Base-by-base conservation (phyloP, 2,797 vertebrate species). In the Brotula barbata region DNA sequence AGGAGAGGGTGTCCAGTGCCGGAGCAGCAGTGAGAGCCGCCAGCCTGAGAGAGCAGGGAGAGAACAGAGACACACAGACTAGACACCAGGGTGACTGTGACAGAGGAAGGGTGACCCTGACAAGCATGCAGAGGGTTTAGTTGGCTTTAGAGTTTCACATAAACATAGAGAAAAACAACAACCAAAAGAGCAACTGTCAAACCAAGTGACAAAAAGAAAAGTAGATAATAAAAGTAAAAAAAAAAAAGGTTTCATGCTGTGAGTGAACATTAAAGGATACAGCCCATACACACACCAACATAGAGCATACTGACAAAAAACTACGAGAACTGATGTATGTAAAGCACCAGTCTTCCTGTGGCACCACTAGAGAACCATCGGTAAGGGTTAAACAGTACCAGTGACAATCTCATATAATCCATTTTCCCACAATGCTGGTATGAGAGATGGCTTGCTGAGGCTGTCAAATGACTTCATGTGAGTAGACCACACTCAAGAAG, bases 1-100 rank as follows among this genome's bases (percentile, higher is more conserved):
- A 98, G 85, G 96, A 94, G 92, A 96, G 93, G 91, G 96, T 93
- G 92, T 98, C 96, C 93, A 95, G 94, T 49, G 95, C 94, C 76
- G 94, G 92, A 80, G 94, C 93, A 80, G 93, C 89, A 8, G 92
- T 93, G 83, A 93, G 93, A 45, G 93, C 91, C 71, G 93, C 93
- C 91, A 93, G 96, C 94, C 96, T 98, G 94, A 82, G 91, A 91
- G 89, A 90, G 84, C 83, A 87, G 75, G 89, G 92, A 95, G 93
- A 92, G 93, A 93, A 93, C 87, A 90, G 91, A 89, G 86, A 89
- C 88, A 92, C 87, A 89, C 73, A 94, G 92, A 94, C 91, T 83
- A 92, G 92, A 94, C 94, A 93, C 92, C 78, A 80, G 75, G 81
- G 78, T 67, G 90, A 93, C 88, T 89, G 91, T 87, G 85, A 91